These are phyloP conservation scores for Lacanobia wlatinum DNA, from an alignment of 2,888 invertebrate genomes.

Conservation along the genomic window DNA sequence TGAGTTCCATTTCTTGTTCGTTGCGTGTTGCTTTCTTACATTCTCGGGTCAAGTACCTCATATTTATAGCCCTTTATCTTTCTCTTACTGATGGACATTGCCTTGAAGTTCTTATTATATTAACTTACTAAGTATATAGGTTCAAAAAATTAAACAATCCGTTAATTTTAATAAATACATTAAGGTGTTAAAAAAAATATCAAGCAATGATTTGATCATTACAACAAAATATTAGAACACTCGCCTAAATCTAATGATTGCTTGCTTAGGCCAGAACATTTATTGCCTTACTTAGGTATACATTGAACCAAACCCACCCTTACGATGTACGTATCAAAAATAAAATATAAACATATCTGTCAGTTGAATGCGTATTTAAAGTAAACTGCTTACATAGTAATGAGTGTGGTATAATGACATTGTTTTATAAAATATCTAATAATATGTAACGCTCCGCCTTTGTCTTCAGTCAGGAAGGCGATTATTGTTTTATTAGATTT, in stretches of 20 bases:
- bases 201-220: neutral
- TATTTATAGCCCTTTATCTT: neutral
- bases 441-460: conserved; percentile 33
- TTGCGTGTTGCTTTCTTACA: neutral
- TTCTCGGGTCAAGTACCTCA: conserved; percentile 8
- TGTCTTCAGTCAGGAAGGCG: conserved; percentile 27
- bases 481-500: conserved; percentile 3
- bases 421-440: conserved; percentile 45
- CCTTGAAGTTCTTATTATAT: too few species aligned
- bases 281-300: neutral
- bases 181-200: too few species aligned
- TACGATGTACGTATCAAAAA: neutral
- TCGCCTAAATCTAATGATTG: neutral
- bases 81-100: neutral
- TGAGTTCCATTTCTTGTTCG: too few species aligned
- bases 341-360: conserved; percentile 18
- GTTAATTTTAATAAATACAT: too few species aligned
- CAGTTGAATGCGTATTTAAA: conserved; percentile 18
- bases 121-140: neutral
- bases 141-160: neutral
- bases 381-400: conserved; percentile 37
- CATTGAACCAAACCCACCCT: neutral
- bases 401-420: conserved; percentile 40
- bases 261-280: neutral
- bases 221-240: neutral